Evolutionary conservation across 1,140 invertebrate genomes (phyloP).

Genomic region (Apolygus lucorum): DNA sequence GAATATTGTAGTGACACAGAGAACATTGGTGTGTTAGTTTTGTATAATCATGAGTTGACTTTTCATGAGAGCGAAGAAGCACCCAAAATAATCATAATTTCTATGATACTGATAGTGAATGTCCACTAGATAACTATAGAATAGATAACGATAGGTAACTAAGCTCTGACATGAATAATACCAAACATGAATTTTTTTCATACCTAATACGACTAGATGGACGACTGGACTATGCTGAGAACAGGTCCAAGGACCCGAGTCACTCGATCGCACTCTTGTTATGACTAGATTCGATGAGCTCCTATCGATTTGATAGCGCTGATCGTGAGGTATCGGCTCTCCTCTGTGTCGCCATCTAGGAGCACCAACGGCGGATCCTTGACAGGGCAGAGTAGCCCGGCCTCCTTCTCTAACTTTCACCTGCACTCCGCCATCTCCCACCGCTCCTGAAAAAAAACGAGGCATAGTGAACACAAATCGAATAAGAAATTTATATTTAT

Average conservation of each 20-base stretch:
- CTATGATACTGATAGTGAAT: no score
- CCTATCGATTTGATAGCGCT: slow-evolving; percentile 44
- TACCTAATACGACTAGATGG: slow-evolving; percentile 56
- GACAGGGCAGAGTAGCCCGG: slow-evolving; percentile 24
- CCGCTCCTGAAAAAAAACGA: slow-evolving; percentile 21
- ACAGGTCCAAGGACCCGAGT: slow-evolving; percentile 59
- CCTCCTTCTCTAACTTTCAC: slow-evolving; percentile 27
- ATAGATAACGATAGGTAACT: no score
- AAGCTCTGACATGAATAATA: not conserved
- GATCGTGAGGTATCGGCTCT: slow-evolving; percentile 42
- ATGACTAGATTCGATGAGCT: slow-evolving; percentile 53
- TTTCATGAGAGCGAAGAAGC: no score
- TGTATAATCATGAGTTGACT: no score
- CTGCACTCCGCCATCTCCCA: slow-evolving; percentile 22
- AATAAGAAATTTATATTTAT: no score
- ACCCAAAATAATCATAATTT: no score
- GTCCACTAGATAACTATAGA: no score
- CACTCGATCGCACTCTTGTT: slow-evolving; percentile 56
- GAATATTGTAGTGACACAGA: no score
- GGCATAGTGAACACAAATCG: no score
- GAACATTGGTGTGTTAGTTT: no score
- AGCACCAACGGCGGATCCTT: not conserved
- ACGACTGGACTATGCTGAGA: slow-evolving; percentile 53
- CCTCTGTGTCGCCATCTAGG: slow-evolving; percentile 43
- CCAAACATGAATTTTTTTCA: slow-evolving; percentile 36